Base-by-base conservation (phyloP, 2,797 vertebrate genomes). In the Leptoclinus maculatus region DNA sequence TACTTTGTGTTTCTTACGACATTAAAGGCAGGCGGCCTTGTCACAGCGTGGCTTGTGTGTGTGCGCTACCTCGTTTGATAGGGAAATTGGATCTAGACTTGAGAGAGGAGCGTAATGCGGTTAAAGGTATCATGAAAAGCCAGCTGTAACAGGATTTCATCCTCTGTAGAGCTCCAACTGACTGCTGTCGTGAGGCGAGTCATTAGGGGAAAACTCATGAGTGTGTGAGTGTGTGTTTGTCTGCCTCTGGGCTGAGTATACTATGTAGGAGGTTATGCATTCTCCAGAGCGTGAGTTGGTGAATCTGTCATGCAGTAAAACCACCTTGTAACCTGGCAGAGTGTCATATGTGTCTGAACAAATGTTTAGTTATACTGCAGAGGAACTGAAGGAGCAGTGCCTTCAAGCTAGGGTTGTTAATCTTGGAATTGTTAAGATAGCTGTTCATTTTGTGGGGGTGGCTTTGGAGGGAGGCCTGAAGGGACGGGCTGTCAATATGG, bases 101-200 rank as follows among this genome's bases (percentile, higher is more conserved):
- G 86, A 85, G 87, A 89, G 90, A 76, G 75, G 83, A 87, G 68
- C 34, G 78, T 95, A 95, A 94, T 93, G 85, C 58, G 36, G 91
- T 93, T 95, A 93, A 92, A 93, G 86, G 84, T 82, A 81, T 91
- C 91, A 92, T 90, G 91, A 93, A 94, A 93, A 94, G 91, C 83
- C 84, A 85, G 87, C 83, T 57, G 82, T 93, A 94, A 94, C 89
- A 91, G 85, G 93, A 93, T 94, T 93, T 94, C 82, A 85, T 84
- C 85, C 87, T 89, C 82, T 66, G 78, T 53, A 72, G 79, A 88
- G 81, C 78, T 49, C 76, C 66, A 43, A 71, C 79, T 91, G 85
- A 93, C 83, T 88, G 82, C 88, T 80, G 86, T 87, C 91, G 72
- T 93, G 75, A 94, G 89, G 91, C 83, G 16, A 84, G 88, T 92